A percentile compares a stretch with the other conserved stretches of the same genome.
Conservation (phyloP, 2,113 vertebrate genomes). For the Phylloscopus trochiloides region DNA sequence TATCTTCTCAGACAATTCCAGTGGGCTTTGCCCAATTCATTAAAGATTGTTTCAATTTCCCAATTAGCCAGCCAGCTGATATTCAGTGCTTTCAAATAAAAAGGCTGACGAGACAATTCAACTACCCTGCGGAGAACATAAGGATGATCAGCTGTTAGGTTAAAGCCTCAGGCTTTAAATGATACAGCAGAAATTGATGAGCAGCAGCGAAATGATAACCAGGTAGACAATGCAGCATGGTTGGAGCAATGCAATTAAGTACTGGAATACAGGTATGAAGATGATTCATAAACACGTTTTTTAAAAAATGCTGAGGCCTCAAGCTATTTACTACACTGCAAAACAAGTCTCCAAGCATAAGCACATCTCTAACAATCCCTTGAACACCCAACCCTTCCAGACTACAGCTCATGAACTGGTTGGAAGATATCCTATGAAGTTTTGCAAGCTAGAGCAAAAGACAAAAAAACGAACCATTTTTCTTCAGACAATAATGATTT, state of each 20-base stretch:
- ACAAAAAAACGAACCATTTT: background rate
- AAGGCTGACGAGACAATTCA: conserved; percentile 54
- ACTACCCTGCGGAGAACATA: conserved; percentile 52
- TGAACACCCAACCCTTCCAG: background rate
- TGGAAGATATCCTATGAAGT: background rate
- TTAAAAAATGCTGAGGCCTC: conserved; percentile 2
- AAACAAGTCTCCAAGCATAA: conserved; percentile 38
- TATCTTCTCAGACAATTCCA: conserved; percentile 48
- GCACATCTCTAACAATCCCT: background rate
- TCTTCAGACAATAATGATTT: background rate
- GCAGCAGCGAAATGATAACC: conserved; percentile 46
- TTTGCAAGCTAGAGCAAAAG: conserved; percentile 11
- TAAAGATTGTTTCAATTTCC: conserved; percentile 42
- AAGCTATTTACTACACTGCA: conserved; percentile 25
- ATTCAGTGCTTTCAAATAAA: conserved; percentile 34
- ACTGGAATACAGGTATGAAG: conserved; percentile 45
- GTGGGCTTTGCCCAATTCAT: conserved; percentile 47
- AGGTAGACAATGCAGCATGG: conserved; percentile 57
- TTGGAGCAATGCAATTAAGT: conserved; percentile 16
- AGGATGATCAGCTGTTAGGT: conserved; percentile 45
- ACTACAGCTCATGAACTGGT: background rate
- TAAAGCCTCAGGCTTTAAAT: conserved; percentile 22
- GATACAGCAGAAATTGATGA: background rate
- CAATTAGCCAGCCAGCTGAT: conserved; percentile 55
- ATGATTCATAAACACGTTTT: conserved; percentile 31